A percentile compares a stretch with the other conserved stretches of the same genome.
Evolutionary conservation across 2,888 invertebrate species (phyloP).

Genomic region (Andrena flavipes): DNA sequence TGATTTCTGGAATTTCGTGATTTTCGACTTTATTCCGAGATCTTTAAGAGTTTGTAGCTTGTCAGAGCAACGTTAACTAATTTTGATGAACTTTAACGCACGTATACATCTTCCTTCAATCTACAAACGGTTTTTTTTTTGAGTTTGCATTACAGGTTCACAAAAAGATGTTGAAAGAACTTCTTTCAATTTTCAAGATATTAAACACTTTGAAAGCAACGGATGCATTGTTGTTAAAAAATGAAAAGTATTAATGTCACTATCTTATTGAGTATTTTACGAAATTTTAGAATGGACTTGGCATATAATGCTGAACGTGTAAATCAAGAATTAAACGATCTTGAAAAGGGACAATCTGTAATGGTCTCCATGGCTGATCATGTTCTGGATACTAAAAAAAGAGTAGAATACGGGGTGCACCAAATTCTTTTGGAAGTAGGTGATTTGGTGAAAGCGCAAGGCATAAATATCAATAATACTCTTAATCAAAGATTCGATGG

Average conservation of each 20-base stretch:
- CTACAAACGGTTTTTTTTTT: too few species aligned
- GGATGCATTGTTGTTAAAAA: background rate
- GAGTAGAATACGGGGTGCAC: slow-evolving; percentile 93
- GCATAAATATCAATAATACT: slow-evolving; percentile 88
- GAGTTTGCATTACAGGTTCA: too few species aligned
- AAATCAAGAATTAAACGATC: slow-evolving; percentile 84
- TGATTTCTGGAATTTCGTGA: too few species aligned
- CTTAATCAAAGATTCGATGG: slow-evolving; percentile 89
- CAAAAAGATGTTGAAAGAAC: too few species aligned
- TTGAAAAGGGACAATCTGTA: slow-evolving; percentile 91
- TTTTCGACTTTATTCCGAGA: too few species aligned
- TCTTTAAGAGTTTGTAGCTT: too few species aligned
- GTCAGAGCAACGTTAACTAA: too few species aligned
- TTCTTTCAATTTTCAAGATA: too few species aligned
- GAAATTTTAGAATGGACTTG: slow-evolving; percentile 74
- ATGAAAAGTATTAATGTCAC: background rate
- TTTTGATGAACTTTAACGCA: too few species aligned
- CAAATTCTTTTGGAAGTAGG: slow-evolving; percentile 92
- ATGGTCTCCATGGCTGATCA: slow-evolving; percentile 93
- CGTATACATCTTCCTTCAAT: too few species aligned
- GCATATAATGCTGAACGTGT: slow-evolving; percentile 77
- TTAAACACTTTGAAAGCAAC: too few species aligned
- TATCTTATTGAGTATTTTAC: slow-evolving; percentile 3
- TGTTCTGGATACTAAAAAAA: slow-evolving; percentile 92
- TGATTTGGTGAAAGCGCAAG: slow-evolving; percentile 89